Percentiles rank a stretch among this genome's conserved stretches.
Evolutionary conservation across 2,888 invertebrate genomes (phyloP).

Genomic region (Napeogenes inachia): DNA sequence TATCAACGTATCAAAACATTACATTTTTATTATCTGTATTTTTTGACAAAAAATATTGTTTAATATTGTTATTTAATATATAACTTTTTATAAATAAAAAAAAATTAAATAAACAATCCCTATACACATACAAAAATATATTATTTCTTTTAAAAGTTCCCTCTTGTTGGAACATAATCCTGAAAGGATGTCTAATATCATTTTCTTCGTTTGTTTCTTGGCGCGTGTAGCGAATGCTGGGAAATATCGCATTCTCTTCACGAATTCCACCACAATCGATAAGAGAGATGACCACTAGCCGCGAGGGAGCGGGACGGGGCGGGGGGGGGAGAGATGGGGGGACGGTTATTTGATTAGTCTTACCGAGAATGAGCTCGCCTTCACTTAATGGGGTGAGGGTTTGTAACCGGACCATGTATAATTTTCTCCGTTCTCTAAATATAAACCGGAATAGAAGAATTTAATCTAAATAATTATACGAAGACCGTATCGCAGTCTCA

Average conservation of each 20-base stretch:
- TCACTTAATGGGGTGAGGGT: slow-evolving; percentile 75
- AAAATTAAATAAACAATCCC: background rate
- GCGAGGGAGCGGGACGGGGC: slow-evolving; percentile 49
- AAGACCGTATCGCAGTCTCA: slow-evolving; percentile 19
- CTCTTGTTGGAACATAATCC: slow-evolving; percentile 8
- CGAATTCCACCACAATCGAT: slow-evolving; percentile 78
- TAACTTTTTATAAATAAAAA: background rate
- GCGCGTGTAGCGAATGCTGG: slow-evolving; percentile 58
- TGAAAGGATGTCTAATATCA: slow-evolving; percentile 22
- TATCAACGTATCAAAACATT: slow-evolving; percentile 18
- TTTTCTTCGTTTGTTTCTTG: slow-evolving; percentile 35
- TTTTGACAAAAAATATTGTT: no score
- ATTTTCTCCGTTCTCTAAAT: slow-evolving; percentile 55
- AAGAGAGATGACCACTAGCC: slow-evolving; percentile 77
- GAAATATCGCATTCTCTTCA: slow-evolving; percentile 77
- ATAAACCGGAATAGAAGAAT: slow-evolving; percentile 44
- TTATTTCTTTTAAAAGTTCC: slow-evolving; percentile 7
- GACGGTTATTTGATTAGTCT: slow-evolving; percentile 79
- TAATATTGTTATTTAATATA: no score
- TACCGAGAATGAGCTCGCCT: slow-evolving; percentile 77
- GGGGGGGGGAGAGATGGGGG: slow-evolving; percentile 52
- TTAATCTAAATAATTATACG: slow-evolving; percentile 53
- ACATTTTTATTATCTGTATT: no score
- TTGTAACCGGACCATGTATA: slow-evolving; percentile 73
- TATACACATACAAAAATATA: background rate